Evolutionary conservation across 2,797 vertebrate genomes (phyloP).

Genomic region (Alca torda): DNA sequence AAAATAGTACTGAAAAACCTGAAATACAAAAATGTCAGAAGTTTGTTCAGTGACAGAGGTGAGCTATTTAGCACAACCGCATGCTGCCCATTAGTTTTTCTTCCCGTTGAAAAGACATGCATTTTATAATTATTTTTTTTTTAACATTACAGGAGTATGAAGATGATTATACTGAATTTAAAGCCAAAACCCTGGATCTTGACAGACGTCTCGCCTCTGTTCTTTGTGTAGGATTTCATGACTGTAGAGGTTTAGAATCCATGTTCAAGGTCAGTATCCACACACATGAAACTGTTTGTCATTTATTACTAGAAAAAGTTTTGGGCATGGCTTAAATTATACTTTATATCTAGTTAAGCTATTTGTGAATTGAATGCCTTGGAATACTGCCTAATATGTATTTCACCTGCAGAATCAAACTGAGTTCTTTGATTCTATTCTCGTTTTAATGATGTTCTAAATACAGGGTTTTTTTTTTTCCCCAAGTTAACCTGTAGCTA

Average conservation of each 20-base stretch:
- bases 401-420: neutral
- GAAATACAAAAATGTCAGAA: neutral
- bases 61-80: neutral
- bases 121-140: neutral
- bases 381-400: neutral
- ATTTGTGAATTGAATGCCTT: neutral
- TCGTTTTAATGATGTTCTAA: neutral
- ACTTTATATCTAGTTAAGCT: neutral
- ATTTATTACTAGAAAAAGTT: neutral
- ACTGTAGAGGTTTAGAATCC: slow-evolving; percentile 83
- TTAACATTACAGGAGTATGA: slow-evolving; percentile 78
- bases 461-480: neutral
- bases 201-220: slow-evolving; percentile 79
- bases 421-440: neutral
- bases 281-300: neutral
- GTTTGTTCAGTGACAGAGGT: neutral
- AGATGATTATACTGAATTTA: slow-evolving; percentile 77
- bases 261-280: slow-evolving; percentile 78
- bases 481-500: neutral
- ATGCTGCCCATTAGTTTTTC: neutral
- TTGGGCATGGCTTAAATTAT: neutral
- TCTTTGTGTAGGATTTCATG: slow-evolving; percentile 80
- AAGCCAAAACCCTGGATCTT: slow-evolving; percentile 76
- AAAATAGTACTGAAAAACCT: neutral
- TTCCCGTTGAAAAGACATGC: neutral